Evolutionary conservation across 2,888 invertebrate species (phyloP).

Genomic region (Megaustenia siamemsis): DNA sequence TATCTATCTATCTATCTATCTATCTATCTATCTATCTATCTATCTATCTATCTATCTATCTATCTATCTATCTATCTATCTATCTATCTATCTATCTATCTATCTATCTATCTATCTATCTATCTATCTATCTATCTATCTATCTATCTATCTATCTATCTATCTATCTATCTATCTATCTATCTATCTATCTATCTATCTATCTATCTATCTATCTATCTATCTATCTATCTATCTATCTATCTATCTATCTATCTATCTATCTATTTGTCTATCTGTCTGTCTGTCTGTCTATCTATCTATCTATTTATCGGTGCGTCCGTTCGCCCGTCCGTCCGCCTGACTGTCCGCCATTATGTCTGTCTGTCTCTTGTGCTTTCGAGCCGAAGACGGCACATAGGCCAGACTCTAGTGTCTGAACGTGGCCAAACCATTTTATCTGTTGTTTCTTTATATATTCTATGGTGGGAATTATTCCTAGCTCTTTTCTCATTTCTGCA

Average conservation of each 20-base stretch:
- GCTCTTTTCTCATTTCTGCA: too few relatives aligned
- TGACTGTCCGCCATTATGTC: too few relatives aligned
- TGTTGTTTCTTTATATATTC: too few relatives aligned
- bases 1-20: background rate
- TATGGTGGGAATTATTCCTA: too few relatives aligned
- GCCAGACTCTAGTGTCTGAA: too few relatives aligned
- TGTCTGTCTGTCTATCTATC: conserved; percentile 24
- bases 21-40: background rate
- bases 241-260: background rate
- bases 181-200: background rate
- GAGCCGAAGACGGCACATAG: too few relatives aligned
- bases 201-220: conserved; percentile 9
- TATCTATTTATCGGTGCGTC: conserved; percentile 13
- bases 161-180: background rate
- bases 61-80: background rate
- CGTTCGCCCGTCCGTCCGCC: too few relatives aligned
- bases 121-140: background rate
- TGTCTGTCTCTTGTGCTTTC: too few relatives aligned
- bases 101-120: background rate
- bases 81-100: background rate
- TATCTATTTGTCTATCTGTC: conserved; percentile 4
- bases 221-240: too few relatives aligned
- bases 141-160: background rate
- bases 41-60: background rate
- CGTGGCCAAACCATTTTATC: too few relatives aligned